Base-by-base conservation (phyloP, 2,888 invertebrate genomes). In the Ennomos fuscantarius region DNA sequence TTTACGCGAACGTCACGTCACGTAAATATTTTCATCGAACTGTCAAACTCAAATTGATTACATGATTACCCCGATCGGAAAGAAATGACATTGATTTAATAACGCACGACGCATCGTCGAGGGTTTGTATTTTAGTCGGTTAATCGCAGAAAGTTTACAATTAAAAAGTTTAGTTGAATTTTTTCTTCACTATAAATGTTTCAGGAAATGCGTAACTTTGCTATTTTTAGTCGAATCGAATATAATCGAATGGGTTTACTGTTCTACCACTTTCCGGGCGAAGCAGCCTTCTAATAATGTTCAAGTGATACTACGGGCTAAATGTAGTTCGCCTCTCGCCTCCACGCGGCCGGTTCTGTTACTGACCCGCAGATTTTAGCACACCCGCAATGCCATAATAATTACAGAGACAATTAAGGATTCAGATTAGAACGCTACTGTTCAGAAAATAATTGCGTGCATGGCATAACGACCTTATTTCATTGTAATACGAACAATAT, bases 261-360 rank as follows among this genome's bases (percentile, higher is more conserved):
- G 51, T 55, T 71, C 79, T 78, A 81, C 89, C 82, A 79, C 89
- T 84, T 79, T 75, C 74, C 87, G 82, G 75, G 69, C 63, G 77
- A 65, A 76, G 78, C 84, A 85, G 88, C 87, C 87, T 88, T 89
- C 87, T 89, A 87, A 81, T 81, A 88, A 89, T 87, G 87, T 78
- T 80, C 76, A 76, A 79, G 76, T 78, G 78, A 74, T 74, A 39
- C 60, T 52, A 34, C 56, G 49, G 46, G 81, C 81, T 73, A 81
- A 78, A 81, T 79, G 74, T 69, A 65, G 62, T 65, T 68, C 73
- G 72, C 81, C 81, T 72, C 74, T 81, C 87, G 82, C 78, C 71
- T 68, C 65, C 62, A 66, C 73, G 73, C 76, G 79, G 87, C 86
- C 85, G 83, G 86, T 87, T 87, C 81, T 47, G 55, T 53, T 63